Percentiles rank a stretch among this genome's conserved stretches.
These are phyloP conservation scores for Lydus trimaculatus DNA, from an alignment of 2,888 invertebrate genomes.

Conservation along the genomic window DNA sequence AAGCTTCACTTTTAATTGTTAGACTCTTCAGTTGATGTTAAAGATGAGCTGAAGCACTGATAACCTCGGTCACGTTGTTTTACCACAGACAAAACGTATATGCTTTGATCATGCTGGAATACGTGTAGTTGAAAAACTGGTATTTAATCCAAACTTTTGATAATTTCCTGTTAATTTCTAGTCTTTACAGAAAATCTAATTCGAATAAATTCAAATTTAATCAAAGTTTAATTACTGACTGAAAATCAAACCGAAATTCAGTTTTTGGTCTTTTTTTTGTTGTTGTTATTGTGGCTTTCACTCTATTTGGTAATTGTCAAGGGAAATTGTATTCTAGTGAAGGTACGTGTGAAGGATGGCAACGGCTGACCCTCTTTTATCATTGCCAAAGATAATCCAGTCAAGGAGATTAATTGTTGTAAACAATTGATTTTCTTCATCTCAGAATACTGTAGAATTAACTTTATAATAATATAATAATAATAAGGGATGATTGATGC, in stretches of 20 bases:
- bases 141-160: no score
- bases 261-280: not conserved
- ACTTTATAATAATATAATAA: not conserved
- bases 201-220: not conserved
- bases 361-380: conserved; percentile 22
- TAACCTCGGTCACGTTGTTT: no score
- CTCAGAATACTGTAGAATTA: not conserved
- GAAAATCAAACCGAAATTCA: not conserved
- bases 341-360: conserved; percentile 12
- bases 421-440: conserved; percentile 20
- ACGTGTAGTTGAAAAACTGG: no score
- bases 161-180: no score
- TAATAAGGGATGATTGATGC: not conserved
- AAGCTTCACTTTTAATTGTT: no score
- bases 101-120: no score
- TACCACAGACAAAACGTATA: no score
- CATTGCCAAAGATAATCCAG: conserved; percentile 29
- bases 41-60: no score
- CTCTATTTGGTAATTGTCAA: not conserved
- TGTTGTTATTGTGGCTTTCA: not conserved
- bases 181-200: no score
- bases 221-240: not conserved
- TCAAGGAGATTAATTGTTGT: conserved; percentile 21
- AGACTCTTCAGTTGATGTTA: no score
- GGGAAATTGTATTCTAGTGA: not conserved